phyloP scores from a whole-genome alignment of 1,140 invertebrate species.

The Sycophila sp. region DNA sequence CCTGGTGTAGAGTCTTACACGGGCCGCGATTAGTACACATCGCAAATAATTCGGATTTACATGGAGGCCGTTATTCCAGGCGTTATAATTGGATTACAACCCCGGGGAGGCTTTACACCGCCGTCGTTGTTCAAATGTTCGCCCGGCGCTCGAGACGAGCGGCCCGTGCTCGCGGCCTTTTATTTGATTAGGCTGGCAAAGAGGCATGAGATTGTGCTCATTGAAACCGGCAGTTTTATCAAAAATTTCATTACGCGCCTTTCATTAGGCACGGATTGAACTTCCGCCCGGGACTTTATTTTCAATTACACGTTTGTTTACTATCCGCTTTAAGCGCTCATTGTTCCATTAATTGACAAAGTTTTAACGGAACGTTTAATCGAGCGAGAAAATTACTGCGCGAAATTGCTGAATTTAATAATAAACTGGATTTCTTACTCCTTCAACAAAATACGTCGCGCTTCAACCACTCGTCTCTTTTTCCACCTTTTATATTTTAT shows the following conservation, averaged over 20 bases:
- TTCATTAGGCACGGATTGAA: not conserved
- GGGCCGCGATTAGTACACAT: not conserved
- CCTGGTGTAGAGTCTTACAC: not conserved
- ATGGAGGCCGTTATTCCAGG: slow-evolving; percentile 16
- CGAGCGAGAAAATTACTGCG: too few species aligned
- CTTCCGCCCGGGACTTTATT: too few species aligned
- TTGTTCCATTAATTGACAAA: too few species aligned
- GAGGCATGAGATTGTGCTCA: slow-evolving; percentile 5
- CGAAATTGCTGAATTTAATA: too few species aligned
- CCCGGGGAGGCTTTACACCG: slow-evolving; percentile 7
- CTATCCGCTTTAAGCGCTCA: too few species aligned
- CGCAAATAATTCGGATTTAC: slow-evolving; percentile 22
- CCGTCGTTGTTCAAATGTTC: not conserved
- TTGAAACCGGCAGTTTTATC: not conserved
- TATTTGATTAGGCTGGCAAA: not conserved
- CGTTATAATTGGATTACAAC: slow-evolving; percentile 33
- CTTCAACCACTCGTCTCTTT: too few species aligned
- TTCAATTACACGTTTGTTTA: too few species aligned
- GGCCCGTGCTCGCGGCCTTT: not conserved
- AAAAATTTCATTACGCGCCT: not conserved
- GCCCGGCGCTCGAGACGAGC: not conserved
- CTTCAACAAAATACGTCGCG: too few species aligned
- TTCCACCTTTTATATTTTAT: too few species aligned
- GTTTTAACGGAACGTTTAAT: too few species aligned
- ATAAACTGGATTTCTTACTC: too few species aligned